Base-by-base conservation (phyloP, 2,888 invertebrate species). In the Oscheius sp. region DNA sequence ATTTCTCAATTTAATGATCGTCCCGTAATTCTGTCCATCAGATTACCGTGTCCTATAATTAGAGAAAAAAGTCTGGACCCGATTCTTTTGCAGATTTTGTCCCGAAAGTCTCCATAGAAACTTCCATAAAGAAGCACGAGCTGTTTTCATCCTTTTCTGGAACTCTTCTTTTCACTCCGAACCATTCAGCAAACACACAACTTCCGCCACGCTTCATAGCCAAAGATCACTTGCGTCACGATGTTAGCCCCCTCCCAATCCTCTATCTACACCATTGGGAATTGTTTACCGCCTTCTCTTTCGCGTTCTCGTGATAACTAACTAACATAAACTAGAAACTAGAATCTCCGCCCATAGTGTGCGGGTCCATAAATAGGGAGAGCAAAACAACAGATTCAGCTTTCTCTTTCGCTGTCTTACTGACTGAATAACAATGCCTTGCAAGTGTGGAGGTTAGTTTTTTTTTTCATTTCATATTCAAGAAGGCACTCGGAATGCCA, bases 381-480 rank as follows among this genome's bases (percentile, higher is more conserved):
- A 54, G n/a, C 32, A 17, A 12, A n/a, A 32, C 54, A 54, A 54
- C 32, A 54, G 32, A 20, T 24, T 24, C 26, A 28, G 24, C 24
- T 50, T n/a, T 50, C 50, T 50, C 50, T 47, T 24, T 47, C 47
- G 12, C 41, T 6, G 3, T 41, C 50, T 47, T 26, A 14, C 12
- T 54, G 44, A 38, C 4, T 1, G 14, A 41, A 24, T 30, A 20
- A 41, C 12, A 9, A 59, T 59, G 59, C 59, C 59, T 44, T 59
- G 59, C 59, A 59, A 59, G 44, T 59, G 59, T 59, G 59, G 59
- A 59, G 44, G 59, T 59, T 1, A 59, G 59, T 59, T 41, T 6
- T 3, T 12, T 59, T 44, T 44, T 59, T 20, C 44, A 1, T n/a
- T n/a, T n/a, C n/a, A n/a, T n/a, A n/a, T n/a, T n/a, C n/a, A n/a